Base-by-base conservation (phyloP, 2,888 invertebrate genomes). In the Erynnis tages region DNA sequence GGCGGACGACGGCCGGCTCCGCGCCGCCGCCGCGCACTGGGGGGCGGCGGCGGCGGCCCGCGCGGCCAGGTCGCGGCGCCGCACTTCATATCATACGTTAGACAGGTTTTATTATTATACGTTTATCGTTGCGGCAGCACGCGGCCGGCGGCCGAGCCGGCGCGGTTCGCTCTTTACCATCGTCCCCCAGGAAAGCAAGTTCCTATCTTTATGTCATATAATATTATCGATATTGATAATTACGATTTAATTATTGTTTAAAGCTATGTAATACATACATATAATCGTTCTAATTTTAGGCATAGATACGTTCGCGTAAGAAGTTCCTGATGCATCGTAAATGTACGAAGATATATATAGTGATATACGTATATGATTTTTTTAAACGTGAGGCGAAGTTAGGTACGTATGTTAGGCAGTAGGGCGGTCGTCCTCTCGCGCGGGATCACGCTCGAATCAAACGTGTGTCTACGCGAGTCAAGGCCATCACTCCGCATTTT, bases 131-230 rank as follows among this genome's bases (percentile, higher is more conserved):
- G 84, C 80, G 83, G 79, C 70, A 57, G 72, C 76, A 68, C 76
- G 80, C 72, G 73, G 71, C 66, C 66, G 71, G 85, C 86, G 83
- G 85, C 80, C 81, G 77, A 68, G 76, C 77, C 77, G 84, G 78
- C 85, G 84, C 76, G 65, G 67, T 71, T 63, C 66, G 79, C 78
- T 71, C 71, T 75, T 69, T 79, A 84, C 71, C 90, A 90, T 88
- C 90, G 79, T 83, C 87, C 86, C 90, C 90, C 90, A 90, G 90
- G 84, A 88, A 90, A 90, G 87, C 90, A 90, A 90, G 90, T 90
- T 90, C 90, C 90, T 90, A 90, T 90, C 90, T 90, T 90, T 90
- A 90, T 90, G 90, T 89, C 90, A 90, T 90, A 90, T 90, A 90
- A 90, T 90, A 90, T 89, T 90, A 90, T 90, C 89, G 88, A 88